These are phyloP conservation scores for Cyprinus carpio DNA, from an alignment of 2,113 vertebrate species.

Conservation along the genomic window DNA sequence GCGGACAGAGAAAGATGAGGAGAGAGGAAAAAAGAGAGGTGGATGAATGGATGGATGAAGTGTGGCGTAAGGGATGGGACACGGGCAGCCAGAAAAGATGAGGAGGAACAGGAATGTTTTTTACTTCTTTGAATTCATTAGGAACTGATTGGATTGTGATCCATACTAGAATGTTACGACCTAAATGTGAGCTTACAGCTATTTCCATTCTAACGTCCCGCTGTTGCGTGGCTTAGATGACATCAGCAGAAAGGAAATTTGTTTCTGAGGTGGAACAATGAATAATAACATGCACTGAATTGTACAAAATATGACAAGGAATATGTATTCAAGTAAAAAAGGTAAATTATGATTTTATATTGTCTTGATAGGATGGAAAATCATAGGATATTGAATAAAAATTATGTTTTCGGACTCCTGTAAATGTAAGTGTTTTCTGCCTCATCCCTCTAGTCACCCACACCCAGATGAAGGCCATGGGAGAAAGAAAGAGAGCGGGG, in stretches of 20 bases:
- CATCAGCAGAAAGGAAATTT: background rate
- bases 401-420: background rate
- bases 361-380: background rate
- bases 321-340: background rate
- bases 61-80: constrained; percentile 7
- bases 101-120: background rate
- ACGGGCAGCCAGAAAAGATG: constrained; percentile 16
- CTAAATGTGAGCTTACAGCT: too few relatives aligned
- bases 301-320: background rate
- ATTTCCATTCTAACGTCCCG: too few relatives aligned
- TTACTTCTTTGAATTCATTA: background rate
- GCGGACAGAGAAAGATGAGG: constrained; percentile 49
- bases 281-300: background rate
- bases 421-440: background rate
- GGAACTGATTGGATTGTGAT: background rate
- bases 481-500: constrained; percentile 1
- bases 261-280: background rate
- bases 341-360: background rate
- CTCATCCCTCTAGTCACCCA: constrained; percentile 33
- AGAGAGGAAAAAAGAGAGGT: constrained; percentile 41
- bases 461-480: constrained; percentile 18
- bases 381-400: background rate
- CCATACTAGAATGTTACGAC: background rate
- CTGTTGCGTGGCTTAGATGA: background rate
- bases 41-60: constrained; percentile 30